Conservation (phyloP, 2,888 invertebrate genomes). For the Lasioglossum morio region DNA sequence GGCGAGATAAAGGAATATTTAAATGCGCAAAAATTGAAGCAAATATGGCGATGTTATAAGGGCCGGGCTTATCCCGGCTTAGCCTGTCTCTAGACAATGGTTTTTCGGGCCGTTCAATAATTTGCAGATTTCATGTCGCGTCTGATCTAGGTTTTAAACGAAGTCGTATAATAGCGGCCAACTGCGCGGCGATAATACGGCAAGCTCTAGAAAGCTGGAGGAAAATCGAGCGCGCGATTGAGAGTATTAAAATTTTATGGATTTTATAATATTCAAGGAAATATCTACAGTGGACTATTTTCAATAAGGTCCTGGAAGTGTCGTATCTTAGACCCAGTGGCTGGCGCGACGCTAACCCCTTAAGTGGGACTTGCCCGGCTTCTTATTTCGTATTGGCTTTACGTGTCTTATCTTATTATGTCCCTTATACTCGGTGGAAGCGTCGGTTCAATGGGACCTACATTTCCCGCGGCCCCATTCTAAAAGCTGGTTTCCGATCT, state of each 20-base stretch:
- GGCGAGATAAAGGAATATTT: background rate
- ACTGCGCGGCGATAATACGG: background rate
- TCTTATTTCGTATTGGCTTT: conserved; percentile 34
- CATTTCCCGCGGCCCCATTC: conserved; percentile 34
- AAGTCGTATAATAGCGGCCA: background rate
- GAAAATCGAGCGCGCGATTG: background rate
- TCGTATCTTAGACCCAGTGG: background rate
- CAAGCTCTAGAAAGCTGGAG: background rate
- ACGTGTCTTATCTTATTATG: conserved; percentile 52
- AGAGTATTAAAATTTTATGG: conserved; percentile 1
- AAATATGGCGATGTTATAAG: background rate
- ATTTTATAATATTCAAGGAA: background rate
- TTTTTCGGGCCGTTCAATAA: background rate
- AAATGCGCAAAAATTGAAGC: background rate
- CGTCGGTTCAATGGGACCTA: conserved; percentile 45
- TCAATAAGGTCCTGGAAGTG: background rate
- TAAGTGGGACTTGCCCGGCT: conserved; percentile 20
- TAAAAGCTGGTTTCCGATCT: conserved; percentile 14
- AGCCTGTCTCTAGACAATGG: background rate
- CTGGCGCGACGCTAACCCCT: background rate
- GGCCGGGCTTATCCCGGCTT: background rate
- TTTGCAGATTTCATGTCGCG: background rate
- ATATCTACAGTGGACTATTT: background rate
- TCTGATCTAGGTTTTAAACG: background rate
- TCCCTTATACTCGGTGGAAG: conserved; percentile 23